These are phyloP conservation scores for Oreotrochilus melanogaster DNA, from an alignment of 2,113 vertebrate species.

Conservation along the genomic window DNA sequence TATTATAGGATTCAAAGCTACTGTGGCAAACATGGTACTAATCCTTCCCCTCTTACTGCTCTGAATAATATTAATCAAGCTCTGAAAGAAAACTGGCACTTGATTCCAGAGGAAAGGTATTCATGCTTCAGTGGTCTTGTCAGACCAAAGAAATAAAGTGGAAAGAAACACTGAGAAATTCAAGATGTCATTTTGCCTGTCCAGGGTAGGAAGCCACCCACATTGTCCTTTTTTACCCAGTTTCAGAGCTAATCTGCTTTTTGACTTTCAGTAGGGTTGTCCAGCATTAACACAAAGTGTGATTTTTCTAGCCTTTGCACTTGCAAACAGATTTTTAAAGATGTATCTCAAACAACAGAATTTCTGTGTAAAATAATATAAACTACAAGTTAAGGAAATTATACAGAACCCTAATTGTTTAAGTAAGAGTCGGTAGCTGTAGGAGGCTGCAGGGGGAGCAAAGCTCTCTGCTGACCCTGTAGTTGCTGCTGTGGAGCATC, in stretches of 20 bases:
- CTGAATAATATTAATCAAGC: neutral
- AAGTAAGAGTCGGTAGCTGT: neutral
- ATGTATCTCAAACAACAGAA: neutral
- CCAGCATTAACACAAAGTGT: neutral
- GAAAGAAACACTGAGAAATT: neutral
- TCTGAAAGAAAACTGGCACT: neutral
- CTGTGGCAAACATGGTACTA: neutral
- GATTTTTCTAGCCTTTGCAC: neutral
- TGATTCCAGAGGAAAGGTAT: neutral
- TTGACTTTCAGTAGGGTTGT: neutral
- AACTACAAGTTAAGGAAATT: neutral
- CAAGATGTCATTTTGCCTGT: neutral
- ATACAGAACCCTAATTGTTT: neutral
- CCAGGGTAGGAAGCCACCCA: neutral
- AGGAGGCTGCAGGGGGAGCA: neutral
- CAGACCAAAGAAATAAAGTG: neutral
- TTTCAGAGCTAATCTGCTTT: neutral
- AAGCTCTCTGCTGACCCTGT: neutral
- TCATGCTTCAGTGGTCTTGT: neutral
- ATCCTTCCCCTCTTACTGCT: neutral
- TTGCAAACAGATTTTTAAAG: neutral
- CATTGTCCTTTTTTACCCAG: neutral
- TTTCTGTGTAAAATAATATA: neutral
- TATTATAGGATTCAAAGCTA: neutral
- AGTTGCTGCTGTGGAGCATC: neutral